Conservation (phyloP, 2,888 invertebrate genomes). For the Apamea epomidion region DNA sequence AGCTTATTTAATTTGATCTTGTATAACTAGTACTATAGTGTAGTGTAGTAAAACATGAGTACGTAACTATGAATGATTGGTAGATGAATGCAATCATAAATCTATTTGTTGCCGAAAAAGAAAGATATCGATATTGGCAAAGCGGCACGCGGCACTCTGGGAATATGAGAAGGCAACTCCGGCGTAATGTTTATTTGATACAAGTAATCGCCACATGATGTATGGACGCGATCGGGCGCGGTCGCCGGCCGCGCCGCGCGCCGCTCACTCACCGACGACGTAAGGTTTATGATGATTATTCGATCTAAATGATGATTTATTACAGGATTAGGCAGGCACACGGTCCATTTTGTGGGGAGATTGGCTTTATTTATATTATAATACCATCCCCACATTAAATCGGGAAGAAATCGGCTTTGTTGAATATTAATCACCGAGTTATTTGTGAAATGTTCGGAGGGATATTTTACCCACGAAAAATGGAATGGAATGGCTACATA, state of each 20-base stretch:
- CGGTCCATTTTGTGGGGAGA: conserved; percentile 86
- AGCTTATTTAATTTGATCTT: neutral
- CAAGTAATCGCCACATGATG: conserved; percentile 88
- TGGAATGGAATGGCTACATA: neutral
- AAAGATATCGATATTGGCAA: conserved; percentile 81
- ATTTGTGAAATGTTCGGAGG: conserved; percentile 63
- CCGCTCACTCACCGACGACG: conserved; percentile 73
- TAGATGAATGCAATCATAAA: conserved; percentile 78
- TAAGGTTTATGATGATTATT: conserved; percentile 89
- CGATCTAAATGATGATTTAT: conserved; percentile 90
- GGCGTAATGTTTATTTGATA: conserved; percentile 89
- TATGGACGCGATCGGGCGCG: conserved; percentile 78
- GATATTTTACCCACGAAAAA: conserved; percentile 20
- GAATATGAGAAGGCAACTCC: conserved; percentile 82
- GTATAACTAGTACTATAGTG: neutral
- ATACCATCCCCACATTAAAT: conserved; percentile 79
- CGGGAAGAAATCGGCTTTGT: conserved; percentile 81
- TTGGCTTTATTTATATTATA: conserved; percentile 87
- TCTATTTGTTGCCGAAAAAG: conserved; percentile 79
- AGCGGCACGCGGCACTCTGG: conserved; percentile 77
- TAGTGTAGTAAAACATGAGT: conserved; percentile 1
- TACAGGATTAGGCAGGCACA: conserved; percentile 86
- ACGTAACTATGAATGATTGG: conserved; percentile 30
- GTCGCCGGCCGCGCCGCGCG: conserved; percentile 63
- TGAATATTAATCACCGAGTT: conserved; percentile 74